Evolutionary conservation across 2,888 invertebrate species (phyloP).

Genomic region (Xestobium rufovillosum): DNA sequence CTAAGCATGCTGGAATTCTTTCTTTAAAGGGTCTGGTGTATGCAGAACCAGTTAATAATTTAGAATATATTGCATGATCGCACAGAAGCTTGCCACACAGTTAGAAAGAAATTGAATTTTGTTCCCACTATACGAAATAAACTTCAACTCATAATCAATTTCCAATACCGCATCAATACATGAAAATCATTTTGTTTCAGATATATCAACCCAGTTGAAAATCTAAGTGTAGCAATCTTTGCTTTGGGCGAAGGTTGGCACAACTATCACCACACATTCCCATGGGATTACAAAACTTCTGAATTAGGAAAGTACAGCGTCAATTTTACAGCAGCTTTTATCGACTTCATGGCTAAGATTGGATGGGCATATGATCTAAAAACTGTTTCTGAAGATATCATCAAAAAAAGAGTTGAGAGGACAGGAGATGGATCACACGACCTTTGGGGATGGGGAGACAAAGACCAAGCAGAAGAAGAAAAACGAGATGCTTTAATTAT

Average conservation of each 20-base stretch:
- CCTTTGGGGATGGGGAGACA: constrained; percentile 76
- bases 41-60: no score
- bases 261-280: constrained; percentile 81
- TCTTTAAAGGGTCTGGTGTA: no score
- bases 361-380: constrained; percentile 87
- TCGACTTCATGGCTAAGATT: constrained; percentile 72
- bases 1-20: no score
- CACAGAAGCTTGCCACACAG: no score
- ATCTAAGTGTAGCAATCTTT: constrained; percentile 57
- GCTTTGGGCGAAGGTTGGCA: constrained; percentile 78
- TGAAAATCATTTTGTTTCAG: constrained; percentile 30
- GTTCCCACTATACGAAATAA: no score
- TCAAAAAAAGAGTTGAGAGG: constrained; percentile 57
- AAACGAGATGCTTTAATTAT: constrained; percentile 33
- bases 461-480: constrained; percentile 49
- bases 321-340: constrained; percentile 69
- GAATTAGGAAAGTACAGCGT: constrained; percentile 66
- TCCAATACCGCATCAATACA: neutral
- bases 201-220: constrained; percentile 65
- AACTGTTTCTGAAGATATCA: constrained; percentile 63
- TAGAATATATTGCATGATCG: no score
- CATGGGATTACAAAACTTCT: constrained; percentile 79
- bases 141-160: no score
- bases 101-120: no score
- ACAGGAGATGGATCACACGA: constrained; percentile 38